These are phyloP conservation scores for Litoditis marina DNA, from an alignment of 2,888 invertebrate genomes.

Conservation along the genomic window DNA sequence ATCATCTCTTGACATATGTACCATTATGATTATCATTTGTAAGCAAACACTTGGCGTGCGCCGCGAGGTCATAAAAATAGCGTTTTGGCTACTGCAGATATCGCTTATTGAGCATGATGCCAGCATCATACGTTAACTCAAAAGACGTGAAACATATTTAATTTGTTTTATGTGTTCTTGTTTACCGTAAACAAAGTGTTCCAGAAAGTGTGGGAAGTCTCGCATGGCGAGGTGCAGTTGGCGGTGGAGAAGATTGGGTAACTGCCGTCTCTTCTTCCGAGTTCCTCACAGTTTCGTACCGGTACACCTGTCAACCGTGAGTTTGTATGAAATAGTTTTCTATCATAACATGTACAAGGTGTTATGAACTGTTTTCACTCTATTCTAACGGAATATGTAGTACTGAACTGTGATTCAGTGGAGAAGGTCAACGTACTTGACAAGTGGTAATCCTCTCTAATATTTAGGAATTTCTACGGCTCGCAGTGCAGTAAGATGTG, in stretches of 20 bases:
- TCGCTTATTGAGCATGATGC: background rate
- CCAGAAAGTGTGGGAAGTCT: background rate
- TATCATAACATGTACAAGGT: background rate
- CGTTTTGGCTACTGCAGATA: background rate
- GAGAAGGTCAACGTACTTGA: too few relatives aligned
- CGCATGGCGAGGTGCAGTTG: constrained; percentile 4
- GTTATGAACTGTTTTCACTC: background rate
- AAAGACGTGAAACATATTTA: too few relatives aligned
- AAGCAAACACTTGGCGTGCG: constrained; percentile 10
- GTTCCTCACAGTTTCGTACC: background rate
- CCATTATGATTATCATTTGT: constrained; percentile 13
- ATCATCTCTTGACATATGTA: too few relatives aligned
- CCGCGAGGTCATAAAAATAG: constrained; percentile 5
- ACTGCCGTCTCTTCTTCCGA: background rate
- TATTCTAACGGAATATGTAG: too few relatives aligned
- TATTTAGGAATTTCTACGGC: constrained; percentile 8
- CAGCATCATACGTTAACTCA: too few relatives aligned
- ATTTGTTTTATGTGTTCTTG: too few relatives aligned
- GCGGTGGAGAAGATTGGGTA: constrained; percentile 8
- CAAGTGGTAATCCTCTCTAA: too few relatives aligned
- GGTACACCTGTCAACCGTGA: constrained; percentile 3
- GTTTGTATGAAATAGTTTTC: background rate
- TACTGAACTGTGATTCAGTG: too few relatives aligned
- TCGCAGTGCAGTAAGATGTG: constrained; percentile 9
- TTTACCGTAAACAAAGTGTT: too few relatives aligned